Evolutionary conservation across 23 tunicate genomes (phyloP).

Genomic region (Clavelina lepadiformis): DNA sequence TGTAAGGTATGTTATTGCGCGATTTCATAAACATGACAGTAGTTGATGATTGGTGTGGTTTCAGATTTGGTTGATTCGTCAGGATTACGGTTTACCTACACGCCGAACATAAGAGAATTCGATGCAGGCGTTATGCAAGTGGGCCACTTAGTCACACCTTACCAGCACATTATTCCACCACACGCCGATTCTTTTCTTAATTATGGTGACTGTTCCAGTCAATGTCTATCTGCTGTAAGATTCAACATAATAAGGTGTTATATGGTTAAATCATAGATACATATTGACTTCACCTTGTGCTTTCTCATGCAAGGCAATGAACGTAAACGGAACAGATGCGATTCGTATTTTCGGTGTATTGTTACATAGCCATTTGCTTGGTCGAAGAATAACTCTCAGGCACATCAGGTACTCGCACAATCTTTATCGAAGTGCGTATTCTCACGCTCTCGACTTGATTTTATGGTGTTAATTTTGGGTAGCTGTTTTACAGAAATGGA

Average conservation of each 20-base stretch:
- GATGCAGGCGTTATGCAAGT: constrained; percentile 30
- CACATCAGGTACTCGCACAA: constrained; percentile 44
- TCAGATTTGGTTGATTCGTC: constrained; percentile 39
- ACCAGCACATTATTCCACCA: constrained; percentile 28
- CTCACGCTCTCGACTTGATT: too few species aligned
- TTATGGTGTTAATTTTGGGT: too few species aligned
- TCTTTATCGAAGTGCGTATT: too few species aligned
- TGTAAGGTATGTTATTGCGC: too few species aligned
- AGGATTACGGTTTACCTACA: constrained; percentile 35
- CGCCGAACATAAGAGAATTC: constrained; percentile 14
- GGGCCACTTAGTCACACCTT: constrained; percentile 6
- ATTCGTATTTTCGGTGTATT: constrained; percentile 2
- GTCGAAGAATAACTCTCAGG: constrained; percentile 12
- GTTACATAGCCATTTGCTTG: constrained; percentile 19
- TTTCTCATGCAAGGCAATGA: constrained; percentile 13
- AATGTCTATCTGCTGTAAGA: constrained; percentile 12
- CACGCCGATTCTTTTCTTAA: constrained; percentile 13
- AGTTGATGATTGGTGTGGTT: too few species aligned
- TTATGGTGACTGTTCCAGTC: constrained; percentile 5
- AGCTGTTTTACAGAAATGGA: constrained; percentile 24
- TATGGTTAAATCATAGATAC: too few species aligned
- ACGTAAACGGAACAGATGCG: neutral
- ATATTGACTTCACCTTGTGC: too few species aligned
- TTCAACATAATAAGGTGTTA: too few species aligned
- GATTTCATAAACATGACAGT: too few species aligned